Evolutionary conservation across 2,888 invertebrate species (phyloP), one percentile per base, ranked within the genome.

Genomic region (Conops quadrifasciatus): DNA sequence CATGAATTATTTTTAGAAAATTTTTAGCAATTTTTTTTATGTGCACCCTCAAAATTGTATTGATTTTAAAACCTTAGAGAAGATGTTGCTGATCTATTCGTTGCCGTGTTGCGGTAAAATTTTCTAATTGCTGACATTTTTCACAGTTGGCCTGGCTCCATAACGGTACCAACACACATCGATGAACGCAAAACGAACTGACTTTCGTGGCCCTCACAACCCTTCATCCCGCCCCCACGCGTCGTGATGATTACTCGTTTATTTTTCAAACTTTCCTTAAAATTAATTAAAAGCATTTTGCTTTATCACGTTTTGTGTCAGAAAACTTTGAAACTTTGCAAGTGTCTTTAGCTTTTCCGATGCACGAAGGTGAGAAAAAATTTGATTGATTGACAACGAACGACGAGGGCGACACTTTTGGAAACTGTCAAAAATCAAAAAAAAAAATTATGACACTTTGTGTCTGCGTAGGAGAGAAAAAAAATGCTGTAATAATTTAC

Each of bases 221-320:
- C 36, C 36, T 9, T 9, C 9, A 9, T 7, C 36, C 36, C 36
- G 9, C 4, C 4, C 36, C 4, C 36, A 36, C 4, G 4, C 36
- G 36, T 9, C 9, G 9, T 36, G 36, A 36, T 36, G 36, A 36
- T 36, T 36, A 36, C 36, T 36, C 36, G 36, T 9, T 36, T 9
- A 49, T 49, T 49, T 49, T 49, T 15, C 49, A 49, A n/a, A 15
- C 49, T n/a, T 49, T 15, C 19, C n/a, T 19, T n/a, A 49, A 49
- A 49, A 49, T 49, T 19, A 49, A 49, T 49, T 49, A 49, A 49
- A 49, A 49, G 36, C 36, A 49, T 49, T 19, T 49, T 49, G 19
- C 49, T n/a, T 19, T 4, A 19, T 49, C 49, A 49, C 49, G 49
- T 49, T 49, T 16, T 11, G 49, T 11, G 49, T 49, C 49, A 49